Evolutionary conservation across 2,113 vertebrate species (phyloP).

Genomic region (Conger conger): DNA sequence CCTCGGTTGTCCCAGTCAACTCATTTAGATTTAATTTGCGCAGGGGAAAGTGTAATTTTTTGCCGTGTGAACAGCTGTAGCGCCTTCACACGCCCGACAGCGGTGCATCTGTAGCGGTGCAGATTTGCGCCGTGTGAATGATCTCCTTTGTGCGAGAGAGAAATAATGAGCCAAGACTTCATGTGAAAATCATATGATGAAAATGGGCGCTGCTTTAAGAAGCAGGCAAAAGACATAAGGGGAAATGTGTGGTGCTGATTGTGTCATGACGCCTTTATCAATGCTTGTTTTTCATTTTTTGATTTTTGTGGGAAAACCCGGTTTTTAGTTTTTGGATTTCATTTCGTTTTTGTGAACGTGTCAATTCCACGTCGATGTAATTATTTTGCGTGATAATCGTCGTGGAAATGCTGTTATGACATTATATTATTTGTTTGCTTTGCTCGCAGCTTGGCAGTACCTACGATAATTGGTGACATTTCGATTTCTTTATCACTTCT

Average conservation of each 20-base stretch:
- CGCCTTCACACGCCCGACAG: background rate
- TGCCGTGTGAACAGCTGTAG: background rate
- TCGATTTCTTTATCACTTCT: background rate
- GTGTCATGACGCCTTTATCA: background rate
- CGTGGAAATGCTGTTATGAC: background rate
- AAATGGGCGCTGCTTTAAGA: slow-evolving; percentile 8
- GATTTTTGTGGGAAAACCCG: background rate
- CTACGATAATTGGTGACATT: background rate
- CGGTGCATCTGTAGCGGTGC: background rate
- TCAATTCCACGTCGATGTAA: background rate
- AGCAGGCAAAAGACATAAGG: background rate
- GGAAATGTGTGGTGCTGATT: background rate
- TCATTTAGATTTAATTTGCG: background rate
- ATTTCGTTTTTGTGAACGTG: background rate
- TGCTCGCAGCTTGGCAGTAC: background rate
- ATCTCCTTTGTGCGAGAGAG: slow-evolving; percentile 48
- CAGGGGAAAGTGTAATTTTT: slow-evolving; percentile 6
- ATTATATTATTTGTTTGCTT: background rate
- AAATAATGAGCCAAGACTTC: slow-evolving; percentile 37
- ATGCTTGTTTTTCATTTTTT: background rate
- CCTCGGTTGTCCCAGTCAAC: background rate
- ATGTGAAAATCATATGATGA: slow-evolving; percentile 62
- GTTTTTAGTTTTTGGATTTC: background rate
- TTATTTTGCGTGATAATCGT: background rate
- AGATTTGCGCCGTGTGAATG: slow-evolving; percentile 38